phyloP scores from a whole-genome alignment of 1,140 invertebrate species.

The Aphelinus atriplicis region DNA sequence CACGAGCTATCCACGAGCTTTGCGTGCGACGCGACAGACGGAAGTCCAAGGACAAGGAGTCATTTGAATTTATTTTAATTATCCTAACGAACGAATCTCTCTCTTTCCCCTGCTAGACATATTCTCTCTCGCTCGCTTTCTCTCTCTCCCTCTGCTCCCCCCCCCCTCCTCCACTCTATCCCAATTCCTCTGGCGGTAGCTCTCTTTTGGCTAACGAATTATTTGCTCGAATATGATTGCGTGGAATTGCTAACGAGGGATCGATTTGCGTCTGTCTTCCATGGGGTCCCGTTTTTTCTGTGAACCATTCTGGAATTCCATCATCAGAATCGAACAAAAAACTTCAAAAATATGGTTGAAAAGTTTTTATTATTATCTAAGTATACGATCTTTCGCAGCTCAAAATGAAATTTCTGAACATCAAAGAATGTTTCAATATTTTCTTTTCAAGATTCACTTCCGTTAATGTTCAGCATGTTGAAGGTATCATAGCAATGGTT shows the following conservation, averaged over 20 bases:
- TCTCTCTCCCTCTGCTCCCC: neutral
- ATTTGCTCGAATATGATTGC: slow-evolving; percentile 65
- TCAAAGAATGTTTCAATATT: no score
- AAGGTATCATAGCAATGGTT: no score
- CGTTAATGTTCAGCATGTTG: no score
- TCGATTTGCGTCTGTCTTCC: slow-evolving; percentile 51
- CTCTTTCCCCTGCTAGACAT: slow-evolving; percentile 4
- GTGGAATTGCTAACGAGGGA: slow-evolving; percentile 61
- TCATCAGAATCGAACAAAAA: no score
- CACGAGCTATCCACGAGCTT: no score
- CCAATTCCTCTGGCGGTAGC: neutral
- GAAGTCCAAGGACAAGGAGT: slow-evolving; percentile 60
- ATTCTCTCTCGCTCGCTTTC: slow-evolving; percentile 1
- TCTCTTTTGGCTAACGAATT: slow-evolving; percentile 60
- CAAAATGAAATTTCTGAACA: no score
- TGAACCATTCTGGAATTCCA: no score
- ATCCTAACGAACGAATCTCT: slow-evolving; percentile 61
- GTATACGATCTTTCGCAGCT: no score
- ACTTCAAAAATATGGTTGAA: no score
- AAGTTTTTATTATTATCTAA: no score
- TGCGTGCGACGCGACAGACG: slow-evolving; percentile 41
- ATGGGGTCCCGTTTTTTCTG: no score
- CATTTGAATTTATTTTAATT: slow-evolving; percentile 68
- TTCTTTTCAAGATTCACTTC: no score
- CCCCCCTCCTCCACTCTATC: neutral